These are phyloP conservation scores for Callyntrura guangdongensis DNA, from an alignment of 2,888 invertebrate species.

Conservation along the genomic window DNA sequence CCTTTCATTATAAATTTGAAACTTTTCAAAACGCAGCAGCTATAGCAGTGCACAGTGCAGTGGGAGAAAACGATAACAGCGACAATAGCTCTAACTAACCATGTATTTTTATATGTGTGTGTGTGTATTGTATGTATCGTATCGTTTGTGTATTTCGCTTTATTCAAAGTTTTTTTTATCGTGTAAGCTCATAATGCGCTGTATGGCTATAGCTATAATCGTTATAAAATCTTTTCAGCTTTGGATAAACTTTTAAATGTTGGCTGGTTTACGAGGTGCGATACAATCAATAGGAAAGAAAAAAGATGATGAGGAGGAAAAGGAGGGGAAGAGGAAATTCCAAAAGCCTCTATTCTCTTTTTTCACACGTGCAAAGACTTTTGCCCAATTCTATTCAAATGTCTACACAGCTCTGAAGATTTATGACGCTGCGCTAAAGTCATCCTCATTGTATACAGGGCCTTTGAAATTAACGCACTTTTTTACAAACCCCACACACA, in stretches of 20 bases:
- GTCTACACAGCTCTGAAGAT: slow-evolving; percentile 47
- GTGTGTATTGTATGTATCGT: neutral
- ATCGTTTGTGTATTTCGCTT: neutral
- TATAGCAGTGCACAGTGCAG: too few species aligned
- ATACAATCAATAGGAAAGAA: slow-evolving; percentile 34
- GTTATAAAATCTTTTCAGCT: slow-evolving; percentile 38
- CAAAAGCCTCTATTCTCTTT: neutral
- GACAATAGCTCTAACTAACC: too few species aligned
- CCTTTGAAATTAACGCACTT: slow-evolving; percentile 45
- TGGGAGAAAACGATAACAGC: neutral
- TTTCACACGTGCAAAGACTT: slow-evolving; percentile 65
- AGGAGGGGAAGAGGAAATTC: neutral
- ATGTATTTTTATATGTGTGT: too few species aligned
- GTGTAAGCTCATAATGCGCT: neutral
- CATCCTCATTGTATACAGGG: slow-evolving; percentile 38
- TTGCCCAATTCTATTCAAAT: slow-evolving; percentile 23
- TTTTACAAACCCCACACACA: slow-evolving; percentile 3
- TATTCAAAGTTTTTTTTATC: slow-evolving; percentile 16
- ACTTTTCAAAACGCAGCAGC: neutral
- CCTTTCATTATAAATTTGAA: slow-evolving; percentile 1
- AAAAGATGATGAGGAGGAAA: slow-evolving; percentile 9
- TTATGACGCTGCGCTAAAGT: slow-evolving; percentile 51
- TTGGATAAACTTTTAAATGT: slow-evolving; percentile 37
- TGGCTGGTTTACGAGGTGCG: slow-evolving; percentile 18
- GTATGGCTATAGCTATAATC: slow-evolving; percentile 4